phyloP scores from a whole-genome alignment of 1,140 invertebrate genomes.

The Drosophila rhopaloa region DNA sequence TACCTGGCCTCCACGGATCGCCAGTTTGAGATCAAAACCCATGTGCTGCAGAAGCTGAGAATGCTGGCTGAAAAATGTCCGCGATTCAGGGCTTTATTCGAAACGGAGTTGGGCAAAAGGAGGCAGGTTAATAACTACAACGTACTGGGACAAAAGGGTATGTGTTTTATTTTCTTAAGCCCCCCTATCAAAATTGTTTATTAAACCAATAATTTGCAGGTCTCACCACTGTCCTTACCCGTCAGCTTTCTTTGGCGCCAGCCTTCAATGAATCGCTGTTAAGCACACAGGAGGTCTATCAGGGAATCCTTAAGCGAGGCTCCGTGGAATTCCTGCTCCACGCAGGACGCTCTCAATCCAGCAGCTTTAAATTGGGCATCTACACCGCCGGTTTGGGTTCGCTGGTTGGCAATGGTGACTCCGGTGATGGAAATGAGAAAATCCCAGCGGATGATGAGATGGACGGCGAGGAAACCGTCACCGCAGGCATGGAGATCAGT shows the following conservation, averaged over 20 bases:
- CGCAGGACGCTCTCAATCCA: constrained; percentile 85
- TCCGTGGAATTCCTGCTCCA: constrained; percentile 90
- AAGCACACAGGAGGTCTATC: constrained; percentile 90
- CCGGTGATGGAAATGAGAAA: constrained; percentile 80
- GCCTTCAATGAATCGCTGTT: constrained; percentile 90
- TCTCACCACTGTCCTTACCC: constrained; percentile 89
- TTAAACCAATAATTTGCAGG: constrained; percentile 70
- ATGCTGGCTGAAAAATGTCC: constrained; percentile 86
- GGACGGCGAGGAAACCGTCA: constrained; percentile 86
- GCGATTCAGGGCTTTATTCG: constrained; percentile 85
- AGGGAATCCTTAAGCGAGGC: constrained; percentile 91
- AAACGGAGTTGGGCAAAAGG: constrained; percentile 81
- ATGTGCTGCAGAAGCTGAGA: constrained; percentile 87
- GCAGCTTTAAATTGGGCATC: constrained; percentile 89
- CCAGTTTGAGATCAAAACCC: constrained; percentile 89
- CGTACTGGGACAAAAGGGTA: constrained; percentile 87
- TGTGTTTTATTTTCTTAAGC: background rate
- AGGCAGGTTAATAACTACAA: constrained; percentile 88
- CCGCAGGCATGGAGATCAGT: constrained; percentile 93
- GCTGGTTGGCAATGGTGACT: constrained; percentile 87
- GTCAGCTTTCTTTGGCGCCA: constrained; percentile 86
- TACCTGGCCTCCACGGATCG: constrained; percentile 86
- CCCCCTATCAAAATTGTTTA: background rate
- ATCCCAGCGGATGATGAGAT: constrained; percentile 86
- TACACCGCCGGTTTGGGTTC: constrained; percentile 92